Evolutionary conservation across 2,113 vertebrate species (phyloP).

Genomic region (Oenanthe oenanthe): DNA sequence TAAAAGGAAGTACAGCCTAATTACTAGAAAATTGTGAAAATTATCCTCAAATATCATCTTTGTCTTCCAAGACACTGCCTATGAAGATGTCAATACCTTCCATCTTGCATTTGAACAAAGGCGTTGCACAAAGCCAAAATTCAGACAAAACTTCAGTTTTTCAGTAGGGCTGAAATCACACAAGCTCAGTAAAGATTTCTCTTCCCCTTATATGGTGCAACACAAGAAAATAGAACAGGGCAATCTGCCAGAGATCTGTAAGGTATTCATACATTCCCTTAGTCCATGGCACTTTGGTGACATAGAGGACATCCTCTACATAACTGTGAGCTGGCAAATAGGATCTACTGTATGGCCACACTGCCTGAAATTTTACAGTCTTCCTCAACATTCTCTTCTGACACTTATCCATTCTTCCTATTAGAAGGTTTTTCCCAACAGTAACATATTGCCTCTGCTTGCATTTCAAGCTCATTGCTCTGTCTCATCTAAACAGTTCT

Average conservation of each 20-base stretch:
- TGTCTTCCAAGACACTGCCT: neutral
- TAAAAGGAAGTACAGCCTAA: neutral
- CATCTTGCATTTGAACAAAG: neutral
- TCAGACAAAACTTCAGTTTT: neutral
- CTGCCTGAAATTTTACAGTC: neutral
- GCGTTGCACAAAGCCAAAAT: neutral
- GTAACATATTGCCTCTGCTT: neutral
- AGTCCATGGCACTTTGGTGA: neutral
- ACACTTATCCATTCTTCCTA: neutral
- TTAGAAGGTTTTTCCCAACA: neutral
- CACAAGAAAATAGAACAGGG: neutral
- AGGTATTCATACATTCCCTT: neutral
- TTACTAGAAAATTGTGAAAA: neutral
- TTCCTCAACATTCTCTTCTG: neutral
- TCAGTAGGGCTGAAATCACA: neutral
- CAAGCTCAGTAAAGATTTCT: neutral
- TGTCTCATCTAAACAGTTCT: neutral
- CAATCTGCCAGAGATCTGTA: neutral
- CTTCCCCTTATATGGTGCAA: neutral
- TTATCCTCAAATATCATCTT: neutral
- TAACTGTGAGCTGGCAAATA: neutral
- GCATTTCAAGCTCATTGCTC: neutral
- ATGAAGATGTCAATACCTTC: neutral
- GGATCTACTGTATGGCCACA: neutral
- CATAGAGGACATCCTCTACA: rapidly evolving